Percentiles rank a stretch among this genome's conserved stretches.
Evolutionary conservation across 1,140 invertebrate species (phyloP).

Genomic region (Proctacanthus coquilletti): DNA sequence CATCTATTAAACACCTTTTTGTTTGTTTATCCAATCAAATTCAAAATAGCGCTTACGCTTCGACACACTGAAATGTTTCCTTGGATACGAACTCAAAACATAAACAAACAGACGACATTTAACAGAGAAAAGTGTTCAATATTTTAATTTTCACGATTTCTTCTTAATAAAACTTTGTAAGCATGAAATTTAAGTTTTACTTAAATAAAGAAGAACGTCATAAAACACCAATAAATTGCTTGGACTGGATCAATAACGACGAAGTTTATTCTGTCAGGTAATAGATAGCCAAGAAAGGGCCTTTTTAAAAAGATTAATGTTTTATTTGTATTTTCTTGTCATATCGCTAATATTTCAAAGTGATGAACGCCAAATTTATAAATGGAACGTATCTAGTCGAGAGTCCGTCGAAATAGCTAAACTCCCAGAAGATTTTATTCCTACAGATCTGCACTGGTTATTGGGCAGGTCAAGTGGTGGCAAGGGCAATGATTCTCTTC

Average conservation of each 20-base stretch:
- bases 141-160: too few relatives aligned
- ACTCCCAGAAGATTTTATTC: constrained; percentile 68
- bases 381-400: constrained; percentile 70
- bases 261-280: constrained; percentile 83
- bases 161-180: too few relatives aligned
- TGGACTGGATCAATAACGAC: constrained; percentile 82
- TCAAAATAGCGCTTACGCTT: too few relatives aligned
- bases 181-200: constrained; percentile 71
- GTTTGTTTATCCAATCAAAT: too few relatives aligned
- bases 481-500: constrained; percentile 66
- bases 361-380: constrained; percentile 80
- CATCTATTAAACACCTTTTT: too few relatives aligned
- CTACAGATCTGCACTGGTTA: constrained; percentile 75
- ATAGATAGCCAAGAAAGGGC: constrained; percentile 8
- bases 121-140: too few relatives aligned
- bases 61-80: too few relatives aligned
- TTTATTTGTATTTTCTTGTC: constrained; percentile 1
- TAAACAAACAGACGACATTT: too few relatives aligned
- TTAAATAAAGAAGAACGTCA: constrained; percentile 53
- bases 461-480: constrained; percentile 36
- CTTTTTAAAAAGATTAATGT: constrained; percentile 5
- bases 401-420: constrained; percentile 62
- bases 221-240: constrained; percentile 62
- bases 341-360: constrained; percentile 30
- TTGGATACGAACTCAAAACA: too few relatives aligned